These are phyloP conservation scores for Setophaga kirtlandii DNA, from an alignment of 2,113 vertebrate genomes.

Conservation along the genomic window DNA sequence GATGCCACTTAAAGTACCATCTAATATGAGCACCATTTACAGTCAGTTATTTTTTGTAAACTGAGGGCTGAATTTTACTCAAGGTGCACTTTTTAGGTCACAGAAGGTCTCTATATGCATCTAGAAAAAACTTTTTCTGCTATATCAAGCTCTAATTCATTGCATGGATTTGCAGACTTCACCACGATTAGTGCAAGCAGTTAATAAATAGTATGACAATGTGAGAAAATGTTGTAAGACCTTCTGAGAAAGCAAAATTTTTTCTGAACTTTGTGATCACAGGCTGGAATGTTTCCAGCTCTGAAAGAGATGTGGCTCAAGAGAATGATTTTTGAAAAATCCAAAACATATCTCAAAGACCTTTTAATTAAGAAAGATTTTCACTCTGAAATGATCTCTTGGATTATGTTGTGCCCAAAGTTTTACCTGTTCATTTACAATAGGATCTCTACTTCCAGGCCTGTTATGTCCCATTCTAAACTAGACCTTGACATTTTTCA, in stretches of 20 bases:
- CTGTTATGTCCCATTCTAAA: neutral
- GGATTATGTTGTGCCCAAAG: neutral
- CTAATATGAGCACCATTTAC: neutral
- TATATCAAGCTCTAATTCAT: neutral
- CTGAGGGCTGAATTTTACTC: neutral
- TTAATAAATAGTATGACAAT: slow-evolving; percentile 23
- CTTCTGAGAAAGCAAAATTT: neutral
- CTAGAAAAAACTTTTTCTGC: neutral
- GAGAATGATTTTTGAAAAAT: neutral
- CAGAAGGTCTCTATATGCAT: neutral
- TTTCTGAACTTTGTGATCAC: neutral
- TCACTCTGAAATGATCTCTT: neutral
- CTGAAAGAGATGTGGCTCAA: neutral
- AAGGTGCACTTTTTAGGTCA: neutral
- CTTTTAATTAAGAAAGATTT: neutral
- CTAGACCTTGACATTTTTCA: neutral
- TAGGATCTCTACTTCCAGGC: neutral
- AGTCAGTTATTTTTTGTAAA: neutral
- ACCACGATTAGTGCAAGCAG: neutral
- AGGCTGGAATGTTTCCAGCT: neutral
- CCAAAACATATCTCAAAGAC: neutral
- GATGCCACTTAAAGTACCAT: neutral
- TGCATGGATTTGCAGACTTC: slow-evolving; percentile 15
- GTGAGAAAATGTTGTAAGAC: neutral
- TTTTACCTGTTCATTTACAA: neutral